A percentile compares a stretch with the other conserved stretches of the same genome.
Evolutionary conservation across 1,140 invertebrate species (phyloP).

Genomic region (Zeugodacus cucurbitae): DNA sequence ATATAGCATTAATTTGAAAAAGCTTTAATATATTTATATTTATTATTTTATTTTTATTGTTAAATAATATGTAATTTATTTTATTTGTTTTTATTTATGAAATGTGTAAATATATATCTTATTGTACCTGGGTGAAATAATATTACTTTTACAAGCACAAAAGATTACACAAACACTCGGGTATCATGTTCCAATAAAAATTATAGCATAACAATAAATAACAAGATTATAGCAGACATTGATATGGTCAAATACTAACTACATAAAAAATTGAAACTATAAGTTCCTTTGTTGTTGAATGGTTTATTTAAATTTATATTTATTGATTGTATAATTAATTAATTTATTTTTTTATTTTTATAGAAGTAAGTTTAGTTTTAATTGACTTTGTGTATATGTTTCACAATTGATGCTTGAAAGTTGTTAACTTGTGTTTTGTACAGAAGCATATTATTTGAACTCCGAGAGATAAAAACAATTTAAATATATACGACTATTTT

Average conservation of each 20-base stretch:
- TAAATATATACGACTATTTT: too few species aligned
- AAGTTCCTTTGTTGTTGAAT: conserved; percentile 18
- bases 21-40: conserved; percentile 12
- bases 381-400: too few species aligned
- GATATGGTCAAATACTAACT: background rate
- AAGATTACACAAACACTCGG: background rate
- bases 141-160: background rate
- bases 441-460: too few species aligned
- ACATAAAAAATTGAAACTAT: background rate
- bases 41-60: conserved; percentile 21
- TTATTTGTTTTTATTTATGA: background rate
- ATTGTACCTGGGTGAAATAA: conserved; percentile 14
- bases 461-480: too few species aligned
- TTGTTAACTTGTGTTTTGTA: too few species aligned
- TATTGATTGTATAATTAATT: too few species aligned
- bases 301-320: background rate
- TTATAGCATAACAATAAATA: background rate
- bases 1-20: background rate
- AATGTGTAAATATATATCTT: background rate
- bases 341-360: background rate
- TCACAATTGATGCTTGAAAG: too few species aligned
- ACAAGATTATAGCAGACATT: background rate
- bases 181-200: background rate
- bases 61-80: conserved; percentile 10
- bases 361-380: background rate